phyloP scores from a whole-genome alignment of 2,888 invertebrate genomes.

The Oscheius sp. region DNA sequence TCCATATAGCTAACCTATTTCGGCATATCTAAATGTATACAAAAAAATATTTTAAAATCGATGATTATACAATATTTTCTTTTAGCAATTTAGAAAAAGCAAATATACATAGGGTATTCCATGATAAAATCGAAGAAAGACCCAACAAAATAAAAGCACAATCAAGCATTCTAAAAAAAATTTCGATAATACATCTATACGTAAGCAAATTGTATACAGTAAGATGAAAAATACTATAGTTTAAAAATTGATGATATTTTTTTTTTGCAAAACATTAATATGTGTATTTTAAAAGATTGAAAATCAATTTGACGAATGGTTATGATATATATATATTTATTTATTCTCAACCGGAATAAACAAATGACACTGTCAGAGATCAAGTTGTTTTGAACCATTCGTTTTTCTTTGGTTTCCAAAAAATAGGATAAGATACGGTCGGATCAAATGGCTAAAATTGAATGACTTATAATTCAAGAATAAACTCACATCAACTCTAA shows the following conservation, averaged over 20 bases:
- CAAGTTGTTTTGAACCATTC: not conserved
- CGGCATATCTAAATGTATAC: too few relatives aligned
- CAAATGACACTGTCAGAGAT: not conserved
- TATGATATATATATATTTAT: too few relatives aligned
- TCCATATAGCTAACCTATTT: too few relatives aligned
- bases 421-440: not conserved
- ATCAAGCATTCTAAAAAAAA: not conserved
- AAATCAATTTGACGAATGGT: too few relatives aligned
- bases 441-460: slow-evolving; percentile 4
- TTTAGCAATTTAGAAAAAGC: not conserved
- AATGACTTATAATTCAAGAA: not conserved
- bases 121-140: not conserved
- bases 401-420: slow-evolving; percentile 12
- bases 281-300: too few relatives aligned
- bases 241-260: too few relatives aligned
- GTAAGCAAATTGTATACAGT: not conserved
- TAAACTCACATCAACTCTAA: slow-evolving; percentile 8
- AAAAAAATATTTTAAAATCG: not conserved
- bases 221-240: not conserved
- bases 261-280: too few relatives aligned
- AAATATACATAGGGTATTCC: not conserved
- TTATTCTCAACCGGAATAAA: not conserved
- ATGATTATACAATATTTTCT: not conserved
- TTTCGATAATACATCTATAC: not conserved
- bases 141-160: not conserved